Percentiles rank a stretch among this genome's conserved stretches.
Conservation (phyloP, 35 echinoderm and acorn worm species). For the Ptychodera flava region DNA sequence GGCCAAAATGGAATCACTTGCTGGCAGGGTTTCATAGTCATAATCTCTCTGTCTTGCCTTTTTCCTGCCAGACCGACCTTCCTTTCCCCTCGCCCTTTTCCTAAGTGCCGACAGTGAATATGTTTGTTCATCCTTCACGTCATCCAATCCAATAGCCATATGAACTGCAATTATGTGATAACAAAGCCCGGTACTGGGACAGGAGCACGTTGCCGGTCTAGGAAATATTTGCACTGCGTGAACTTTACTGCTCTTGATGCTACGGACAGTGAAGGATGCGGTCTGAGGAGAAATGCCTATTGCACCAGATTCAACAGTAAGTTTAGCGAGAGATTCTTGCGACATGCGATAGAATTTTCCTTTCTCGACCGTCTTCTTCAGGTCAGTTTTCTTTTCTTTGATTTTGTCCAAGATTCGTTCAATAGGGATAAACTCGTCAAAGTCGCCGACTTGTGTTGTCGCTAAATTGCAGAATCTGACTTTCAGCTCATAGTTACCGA, state of each 20-base stretch:
- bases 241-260: not conserved
- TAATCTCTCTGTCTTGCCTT: slow-evolving; percentile 6
- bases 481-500: slow-evolving; percentile 13
- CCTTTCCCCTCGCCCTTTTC: not conserved
- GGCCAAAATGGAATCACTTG: not conserved
- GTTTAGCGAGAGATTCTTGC: not conserved
- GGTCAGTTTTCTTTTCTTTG: not conserved
- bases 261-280: not conserved
- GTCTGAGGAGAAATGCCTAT: slow-evolving; percentile 8
- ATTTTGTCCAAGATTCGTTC: slow-evolving; percentile 13
- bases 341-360: not conserved
- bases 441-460: not conserved
- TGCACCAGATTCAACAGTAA: not conserved
- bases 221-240: slow-evolving; percentile 19
- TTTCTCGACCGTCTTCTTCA: not conserved
- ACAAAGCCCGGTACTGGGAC: slow-evolving; percentile 12
- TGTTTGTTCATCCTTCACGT: not conserved
- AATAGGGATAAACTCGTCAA: not conserved
- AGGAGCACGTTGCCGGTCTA: slow-evolving; percentile 12
- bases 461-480: not conserved
- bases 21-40: slow-evolving; percentile 11
- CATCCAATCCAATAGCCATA: slow-evolving; percentile 10
- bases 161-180: slow-evolving; percentile 27
- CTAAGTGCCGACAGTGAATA: slow-evolving; percentile 14
- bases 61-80: slow-evolving; percentile 14